Conservation (phyloP, 2,113 vertebrate genomes). For the Mesitornis unicolor region DNA sequence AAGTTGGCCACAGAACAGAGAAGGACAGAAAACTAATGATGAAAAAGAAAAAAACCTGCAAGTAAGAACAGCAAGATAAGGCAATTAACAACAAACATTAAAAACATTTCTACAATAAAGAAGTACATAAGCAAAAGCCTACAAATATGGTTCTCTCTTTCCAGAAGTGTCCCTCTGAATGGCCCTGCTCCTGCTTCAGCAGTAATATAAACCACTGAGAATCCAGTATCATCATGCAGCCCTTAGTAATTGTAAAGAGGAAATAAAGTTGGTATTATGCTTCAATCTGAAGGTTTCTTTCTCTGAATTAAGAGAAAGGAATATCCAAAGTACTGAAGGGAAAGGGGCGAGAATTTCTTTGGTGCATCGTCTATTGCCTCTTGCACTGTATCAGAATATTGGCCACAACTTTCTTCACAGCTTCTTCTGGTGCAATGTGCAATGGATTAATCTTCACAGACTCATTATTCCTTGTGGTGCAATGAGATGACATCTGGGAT, state of each 20-base stretch:
- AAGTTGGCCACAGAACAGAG: background rate
- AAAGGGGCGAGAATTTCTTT: background rate
- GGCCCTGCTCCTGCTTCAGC: background rate
- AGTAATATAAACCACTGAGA: background rate
- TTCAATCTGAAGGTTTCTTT: background rate
- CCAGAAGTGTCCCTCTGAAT: background rate
- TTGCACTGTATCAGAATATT: background rate
- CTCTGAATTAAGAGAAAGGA: background rate
- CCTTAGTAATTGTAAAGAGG: background rate
- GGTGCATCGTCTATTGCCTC: background rate
- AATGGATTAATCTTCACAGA: background rate
- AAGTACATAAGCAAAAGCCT: background rate
- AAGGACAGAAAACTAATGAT: background rate
- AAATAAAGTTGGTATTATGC: background rate
- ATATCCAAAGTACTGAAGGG: background rate
- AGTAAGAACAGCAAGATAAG: background rate
- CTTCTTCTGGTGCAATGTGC: background rate
- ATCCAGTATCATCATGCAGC: background rate
- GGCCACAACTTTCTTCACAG: background rate
- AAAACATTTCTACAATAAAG: background rate
- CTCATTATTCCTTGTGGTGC: background rate
- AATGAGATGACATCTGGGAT: background rate
- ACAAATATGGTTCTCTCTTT: background rate
- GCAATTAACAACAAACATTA: background rate
- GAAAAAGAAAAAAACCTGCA: background rate